Conservation (phyloP, 2,113 vertebrate species). For the Dicrurus megarhynchus region DNA sequence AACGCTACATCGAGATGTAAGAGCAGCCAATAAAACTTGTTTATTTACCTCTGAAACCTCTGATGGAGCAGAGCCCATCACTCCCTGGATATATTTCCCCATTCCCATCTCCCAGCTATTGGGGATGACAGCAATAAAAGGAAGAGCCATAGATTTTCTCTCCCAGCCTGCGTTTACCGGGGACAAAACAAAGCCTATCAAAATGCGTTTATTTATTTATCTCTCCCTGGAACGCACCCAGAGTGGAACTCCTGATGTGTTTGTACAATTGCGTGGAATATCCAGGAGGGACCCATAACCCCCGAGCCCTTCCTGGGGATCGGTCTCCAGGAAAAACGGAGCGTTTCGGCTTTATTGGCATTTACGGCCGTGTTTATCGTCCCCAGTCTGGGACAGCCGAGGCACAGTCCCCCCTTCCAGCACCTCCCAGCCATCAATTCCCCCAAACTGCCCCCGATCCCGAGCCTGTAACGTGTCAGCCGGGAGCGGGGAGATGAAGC, state of each 20-base stretch:
- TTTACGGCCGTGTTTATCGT: slow-evolving; percentile 5
- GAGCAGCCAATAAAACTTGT: slow-evolving; percentile 50
- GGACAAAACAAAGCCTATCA: slow-evolving; percentile 20
- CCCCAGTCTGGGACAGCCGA: neutral
- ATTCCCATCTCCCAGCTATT: neutral
- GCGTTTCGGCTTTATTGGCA: neutral
- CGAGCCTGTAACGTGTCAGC: neutral
- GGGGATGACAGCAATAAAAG: slow-evolving; percentile 34
- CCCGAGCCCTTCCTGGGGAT: neutral
- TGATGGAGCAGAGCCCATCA: slow-evolving; percentile 4
- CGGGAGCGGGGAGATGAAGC: neutral
- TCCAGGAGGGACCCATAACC: neutral
- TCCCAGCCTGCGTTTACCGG: neutral
- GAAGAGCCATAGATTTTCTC: neutral
- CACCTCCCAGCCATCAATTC: neutral
- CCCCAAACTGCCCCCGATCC: slow-evolving; percentile 35
- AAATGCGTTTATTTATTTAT: slow-evolving; percentile 17
- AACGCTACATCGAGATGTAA: slow-evolving; percentile 13
- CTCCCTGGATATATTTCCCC: neutral
- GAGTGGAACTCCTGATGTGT: neutral
- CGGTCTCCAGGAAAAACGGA: neutral
- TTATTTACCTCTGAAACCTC: slow-evolving; percentile 53
- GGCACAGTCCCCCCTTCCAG: neutral
- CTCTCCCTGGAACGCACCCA: neutral
- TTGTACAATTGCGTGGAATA: neutral